These are phyloP conservation scores for Lampropteryx suffumata DNA, from an alignment of 2,888 invertebrate genomes.

Conservation along the genomic window DNA sequence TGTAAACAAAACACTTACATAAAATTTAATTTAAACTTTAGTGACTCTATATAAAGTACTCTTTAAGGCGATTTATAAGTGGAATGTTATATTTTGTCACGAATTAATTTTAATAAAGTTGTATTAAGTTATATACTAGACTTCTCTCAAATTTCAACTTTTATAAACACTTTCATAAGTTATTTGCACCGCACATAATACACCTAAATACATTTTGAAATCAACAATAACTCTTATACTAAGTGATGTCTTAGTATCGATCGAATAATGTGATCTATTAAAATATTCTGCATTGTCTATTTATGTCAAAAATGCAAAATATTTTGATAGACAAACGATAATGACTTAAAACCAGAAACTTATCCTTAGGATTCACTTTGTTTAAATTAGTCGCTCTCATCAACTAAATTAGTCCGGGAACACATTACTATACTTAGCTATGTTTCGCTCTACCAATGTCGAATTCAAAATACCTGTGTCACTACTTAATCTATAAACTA, in stretches of 20 bases:
- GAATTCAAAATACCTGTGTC: conserved; percentile 39
- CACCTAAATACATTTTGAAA: conserved; percentile 48
- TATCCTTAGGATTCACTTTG: conserved; percentile 33
- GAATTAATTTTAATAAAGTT: conserved; percentile 43
- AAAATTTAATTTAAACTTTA: conserved; percentile 31
- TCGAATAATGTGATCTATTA: conserved; percentile 36
- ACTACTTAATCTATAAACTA: conserved; percentile 43
- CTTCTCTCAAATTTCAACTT: conserved; percentile 50
- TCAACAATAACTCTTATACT: conserved; percentile 47
- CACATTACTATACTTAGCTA: conserved; percentile 69
- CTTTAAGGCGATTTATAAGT: conserved; percentile 35
- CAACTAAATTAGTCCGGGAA: conserved; percentile 55
- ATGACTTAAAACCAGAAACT: conserved; percentile 5
- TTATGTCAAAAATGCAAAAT: background rate
- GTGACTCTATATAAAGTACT: conserved; percentile 32
- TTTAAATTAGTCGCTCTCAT: conserved; percentile 29
- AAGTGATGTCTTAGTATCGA: conserved; percentile 49
- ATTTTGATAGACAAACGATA: conserved; percentile 4
- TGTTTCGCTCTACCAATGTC: conserved; percentile 48
- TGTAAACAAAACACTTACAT: conserved; percentile 34
- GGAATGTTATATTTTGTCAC: conserved; percentile 35
- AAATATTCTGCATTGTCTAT: conserved; percentile 32
- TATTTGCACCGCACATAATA: conserved; percentile 54
- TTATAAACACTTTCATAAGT: conserved; percentile 51
- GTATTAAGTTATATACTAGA: conserved; percentile 42